phyloP scores from a whole-genome alignment of 2,888 invertebrate species.

The Sphinx pinastri region DNA sequence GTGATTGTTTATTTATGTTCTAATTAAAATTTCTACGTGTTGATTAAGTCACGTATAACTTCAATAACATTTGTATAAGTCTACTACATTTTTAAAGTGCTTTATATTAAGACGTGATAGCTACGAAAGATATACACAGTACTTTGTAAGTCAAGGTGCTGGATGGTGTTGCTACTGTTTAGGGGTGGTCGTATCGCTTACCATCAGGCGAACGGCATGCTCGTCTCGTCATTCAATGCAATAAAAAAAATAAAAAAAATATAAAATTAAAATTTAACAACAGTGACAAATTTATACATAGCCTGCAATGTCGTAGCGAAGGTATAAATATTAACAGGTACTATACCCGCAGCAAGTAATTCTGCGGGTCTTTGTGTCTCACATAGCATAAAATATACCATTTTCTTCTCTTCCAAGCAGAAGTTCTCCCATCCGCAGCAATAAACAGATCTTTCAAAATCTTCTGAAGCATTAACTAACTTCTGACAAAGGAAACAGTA shows the following conservation, averaged over 20 bases:
- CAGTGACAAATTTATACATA: conserved; percentile 72
- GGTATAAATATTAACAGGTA: conserved; percentile 72
- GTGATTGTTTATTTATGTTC: neutral
- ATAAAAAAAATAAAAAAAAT: neutral
- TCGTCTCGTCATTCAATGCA: no score
- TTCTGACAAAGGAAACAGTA: conserved; percentile 71
- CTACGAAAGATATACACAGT: no score
- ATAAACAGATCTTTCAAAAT: conserved; percentile 65
- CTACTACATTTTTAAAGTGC: no score
- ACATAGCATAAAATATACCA: conserved; percentile 59
- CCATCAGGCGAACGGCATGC: no score
- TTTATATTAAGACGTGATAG: no score
- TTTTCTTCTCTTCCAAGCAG: conserved; percentile 55
- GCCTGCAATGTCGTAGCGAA: conserved; percentile 67
- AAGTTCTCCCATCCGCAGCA: conserved; percentile 76
- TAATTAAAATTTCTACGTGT: neutral
- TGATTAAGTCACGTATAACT: no score
- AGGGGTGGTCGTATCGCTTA: no score
- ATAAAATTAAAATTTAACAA: conserved; percentile 58
- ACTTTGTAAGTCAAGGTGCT: no score
- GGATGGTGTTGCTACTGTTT: no score
- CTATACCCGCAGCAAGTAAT: conserved; percentile 67
- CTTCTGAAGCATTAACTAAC: conserved; percentile 63
- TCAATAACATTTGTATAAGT: no score
- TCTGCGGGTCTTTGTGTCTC: conserved; percentile 65